Evolutionary conservation across 2,888 invertebrate genomes (phyloP), one percentile per base, ranked within the genome.

Genomic region (Glyphotaelius pellucidus): DNA sequence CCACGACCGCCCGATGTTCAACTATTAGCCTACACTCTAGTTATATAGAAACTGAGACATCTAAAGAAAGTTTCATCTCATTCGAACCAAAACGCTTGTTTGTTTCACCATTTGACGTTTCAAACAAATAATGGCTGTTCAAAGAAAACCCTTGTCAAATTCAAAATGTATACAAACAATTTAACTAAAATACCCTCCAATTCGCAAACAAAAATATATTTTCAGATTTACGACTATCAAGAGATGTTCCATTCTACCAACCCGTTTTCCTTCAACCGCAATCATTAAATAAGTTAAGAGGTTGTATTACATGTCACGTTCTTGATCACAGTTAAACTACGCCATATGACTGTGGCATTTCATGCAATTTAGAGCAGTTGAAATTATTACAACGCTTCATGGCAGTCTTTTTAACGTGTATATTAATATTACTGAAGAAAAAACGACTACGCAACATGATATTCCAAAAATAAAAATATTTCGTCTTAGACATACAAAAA

Each of bases 141-240:
- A 67, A 67, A 67, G 67, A 67, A 67, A 67, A 67, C 67, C 67
- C 67, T 67, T 67, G 67, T 67, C 67, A 67, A 67, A 67, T 67
- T 67, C 67, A n/a, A 67, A 67, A 67, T 67, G 67, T 67, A n/a
- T 67, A 67, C 67, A 67, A 67, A 67, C 67, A 67, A 67, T 67
- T 67, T 67, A 67, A 67, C 67, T 67, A 67, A 67, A 25, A n/a
- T 67, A 25, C 67, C 9, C 5, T n/a, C 19, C 9, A 67, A 67
- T 67, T 67, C 25, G 25, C 25, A 25, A n/a, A 67, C 67, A 19
- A 67, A 25, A 67, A 67, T 25, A n/a, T 25, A 67, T 67, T n/a
- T 25, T 67, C 67, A 67, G n/a, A 67, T 67, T 25, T 25, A 67
- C 25, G 52, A 67, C 52, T 67, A 67, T 67, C 52, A 19, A 67